Evolutionary conservation across 2,797 vertebrate genomes (phyloP).

Genomic region (Chiloscyllium punctatum): DNA sequence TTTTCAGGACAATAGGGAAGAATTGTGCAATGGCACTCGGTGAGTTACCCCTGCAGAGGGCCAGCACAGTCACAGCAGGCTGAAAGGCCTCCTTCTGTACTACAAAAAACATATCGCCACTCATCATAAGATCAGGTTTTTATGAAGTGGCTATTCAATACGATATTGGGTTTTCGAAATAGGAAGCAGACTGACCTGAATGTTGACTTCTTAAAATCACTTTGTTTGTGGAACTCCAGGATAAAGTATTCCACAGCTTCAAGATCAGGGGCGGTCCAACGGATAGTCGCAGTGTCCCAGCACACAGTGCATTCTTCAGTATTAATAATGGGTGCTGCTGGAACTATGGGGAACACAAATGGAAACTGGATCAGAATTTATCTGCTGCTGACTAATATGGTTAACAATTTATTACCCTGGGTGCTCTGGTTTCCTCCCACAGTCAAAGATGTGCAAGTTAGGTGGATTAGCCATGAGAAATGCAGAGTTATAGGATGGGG

Average conservation of each 20-base stretch:
- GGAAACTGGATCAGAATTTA: neutral
- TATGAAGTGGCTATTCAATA: slow-evolving; percentile 36
- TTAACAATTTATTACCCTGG: neutral
- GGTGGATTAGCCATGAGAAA: no score
- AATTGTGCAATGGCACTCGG: neutral
- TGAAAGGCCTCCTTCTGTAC: neutral
- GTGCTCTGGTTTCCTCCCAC: no score
- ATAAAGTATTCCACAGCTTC: slow-evolving; percentile 67
- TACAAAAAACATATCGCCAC: neutral
- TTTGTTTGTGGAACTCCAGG: slow-evolving; percentile 87
- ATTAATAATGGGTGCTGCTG: slow-evolving; percentile 72
- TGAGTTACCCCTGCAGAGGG: neutral
- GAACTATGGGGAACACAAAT: slow-evolving; percentile 60
- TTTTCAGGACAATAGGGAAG: no score
- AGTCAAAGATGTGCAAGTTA: no score
- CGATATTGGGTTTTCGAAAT: no score
- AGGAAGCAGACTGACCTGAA: slow-evolving; percentile 70
- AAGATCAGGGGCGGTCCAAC: slow-evolving; percentile 61
- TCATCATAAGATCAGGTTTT: slow-evolving; percentile 44
- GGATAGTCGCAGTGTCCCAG: slow-evolving; percentile 78
- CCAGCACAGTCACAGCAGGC: neutral
- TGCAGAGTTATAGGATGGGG: no score
- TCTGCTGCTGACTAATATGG: neutral
- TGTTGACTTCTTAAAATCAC: slow-evolving; percentile 81
- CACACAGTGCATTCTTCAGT: slow-evolving; percentile 73